Conservation (phyloP, 2,888 invertebrate genomes). For the Spodoptera exigua region DNA sequence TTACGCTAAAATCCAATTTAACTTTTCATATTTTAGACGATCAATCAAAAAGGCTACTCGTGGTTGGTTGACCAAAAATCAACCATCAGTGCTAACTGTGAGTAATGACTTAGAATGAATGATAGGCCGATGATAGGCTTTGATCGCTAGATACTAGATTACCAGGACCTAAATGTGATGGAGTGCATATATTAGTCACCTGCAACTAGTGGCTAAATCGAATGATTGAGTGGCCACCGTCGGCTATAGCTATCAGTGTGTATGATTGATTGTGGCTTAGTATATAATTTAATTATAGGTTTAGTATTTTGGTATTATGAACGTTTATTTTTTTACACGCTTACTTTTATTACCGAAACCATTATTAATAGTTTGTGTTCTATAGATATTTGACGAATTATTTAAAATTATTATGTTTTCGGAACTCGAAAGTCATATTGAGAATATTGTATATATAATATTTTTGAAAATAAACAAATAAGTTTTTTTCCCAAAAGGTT, state of each 20-base stretch:
- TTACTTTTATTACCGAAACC: too few species aligned
- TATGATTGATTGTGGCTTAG: constrained; percentile 23
- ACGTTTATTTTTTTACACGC: too few species aligned
- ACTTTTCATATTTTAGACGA: constrained; percentile 45
- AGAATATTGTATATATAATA: too few species aligned
- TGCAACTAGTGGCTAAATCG: constrained; percentile 47
- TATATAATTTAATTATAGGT: too few species aligned
- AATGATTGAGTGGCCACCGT: constrained; percentile 32
- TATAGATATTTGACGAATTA: too few species aligned
- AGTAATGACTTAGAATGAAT: constrained; percentile 42
- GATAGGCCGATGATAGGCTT: constrained; percentile 39
- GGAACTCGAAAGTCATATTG: too few species aligned
- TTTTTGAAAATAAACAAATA: too few species aligned
- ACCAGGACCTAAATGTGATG: constrained; percentile 42
- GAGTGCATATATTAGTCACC: constrained; percentile 46
- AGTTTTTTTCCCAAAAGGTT: too few species aligned
- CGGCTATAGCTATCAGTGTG: too few species aligned
- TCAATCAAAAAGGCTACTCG: constrained; percentile 31
- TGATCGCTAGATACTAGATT: constrained; percentile 21
- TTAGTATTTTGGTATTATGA: too few species aligned
- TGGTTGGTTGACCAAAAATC: constrained; percentile 44
- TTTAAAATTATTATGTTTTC: too few species aligned
- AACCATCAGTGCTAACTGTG: constrained; percentile 19
- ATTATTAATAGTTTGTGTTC: too few species aligned
- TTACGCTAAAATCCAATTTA: constrained; percentile 40